Percentiles rank a stretch among this genome's conserved stretches.
Evolutionary conservation across 2,113 vertebrate genomes (phyloP).

Genomic region (Hippolais icterina): DNA sequence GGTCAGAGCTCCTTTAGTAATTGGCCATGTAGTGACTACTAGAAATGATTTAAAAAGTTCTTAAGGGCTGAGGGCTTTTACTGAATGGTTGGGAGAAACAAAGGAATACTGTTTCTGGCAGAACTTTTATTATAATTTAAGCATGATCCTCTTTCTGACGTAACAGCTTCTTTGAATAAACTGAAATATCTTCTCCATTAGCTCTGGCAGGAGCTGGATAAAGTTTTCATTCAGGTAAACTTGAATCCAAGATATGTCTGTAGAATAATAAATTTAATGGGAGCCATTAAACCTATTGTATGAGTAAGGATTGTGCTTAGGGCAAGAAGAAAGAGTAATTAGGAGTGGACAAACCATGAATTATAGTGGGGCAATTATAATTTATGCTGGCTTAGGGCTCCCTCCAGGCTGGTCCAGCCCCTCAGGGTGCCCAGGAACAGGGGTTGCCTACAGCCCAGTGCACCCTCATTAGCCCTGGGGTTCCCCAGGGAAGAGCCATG

Average conservation of each 20-base stretch:
- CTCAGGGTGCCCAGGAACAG: too few relatives aligned
- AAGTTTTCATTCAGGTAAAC: background rate
- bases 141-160: background rate
- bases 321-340: background rate
- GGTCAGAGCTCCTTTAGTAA: background rate
- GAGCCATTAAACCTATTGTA: background rate
- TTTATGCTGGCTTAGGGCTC: background rate
- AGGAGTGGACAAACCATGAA: background rate
- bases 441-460: too few relatives aligned
- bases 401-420: too few relatives aligned
- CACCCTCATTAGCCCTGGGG: too few relatives aligned
- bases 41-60: background rate
- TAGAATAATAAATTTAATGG: background rate
- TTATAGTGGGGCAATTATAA: background rate
- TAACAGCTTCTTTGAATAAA: background rate
- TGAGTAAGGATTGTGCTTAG: background rate
- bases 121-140: background rate
- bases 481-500: too few relatives aligned
- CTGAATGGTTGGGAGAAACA: background rate
- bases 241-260: background rate
- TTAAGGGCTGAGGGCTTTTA: background rate
- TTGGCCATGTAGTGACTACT: background rate
- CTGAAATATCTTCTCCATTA: background rate
- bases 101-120: background rate
- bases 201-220: background rate